Percentiles rank a stretch among this genome's conserved stretches.
phyloP scores from a whole-genome alignment of 2,113 vertebrate genomes.

The Pithys albifrons region DNA sequence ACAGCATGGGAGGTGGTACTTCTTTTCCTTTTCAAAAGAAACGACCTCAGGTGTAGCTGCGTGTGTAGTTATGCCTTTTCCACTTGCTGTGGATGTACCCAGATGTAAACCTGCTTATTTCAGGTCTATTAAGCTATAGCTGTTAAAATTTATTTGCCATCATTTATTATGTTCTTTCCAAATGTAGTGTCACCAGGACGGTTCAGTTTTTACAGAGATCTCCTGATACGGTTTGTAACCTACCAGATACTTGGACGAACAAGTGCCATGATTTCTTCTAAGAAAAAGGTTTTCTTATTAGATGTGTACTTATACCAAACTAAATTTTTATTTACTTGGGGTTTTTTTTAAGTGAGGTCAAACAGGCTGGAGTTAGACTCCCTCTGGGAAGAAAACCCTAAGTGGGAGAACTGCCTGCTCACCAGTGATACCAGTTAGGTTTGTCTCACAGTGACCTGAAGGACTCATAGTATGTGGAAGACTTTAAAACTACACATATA shows the following conservation, averaged over 20 bases:
- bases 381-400: background rate
- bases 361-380: background rate
- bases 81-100: background rate
- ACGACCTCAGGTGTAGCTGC: accelerated
- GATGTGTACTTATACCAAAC: background rate
- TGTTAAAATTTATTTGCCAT: background rate
- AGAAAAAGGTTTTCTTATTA: background rate
- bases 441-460: background rate
- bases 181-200: background rate
- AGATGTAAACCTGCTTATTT: background rate
- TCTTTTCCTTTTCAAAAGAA: background rate
- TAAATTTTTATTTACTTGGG: background rate
- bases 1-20: background rate
- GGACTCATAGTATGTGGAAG: background rate
- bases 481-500: background rate
- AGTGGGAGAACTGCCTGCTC: background rate
- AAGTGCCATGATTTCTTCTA: background rate
- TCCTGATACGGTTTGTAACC: background rate
- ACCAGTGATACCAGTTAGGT: accelerated
- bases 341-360: background rate
- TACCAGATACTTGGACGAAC: background rate
- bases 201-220: conserved; percentile 5
- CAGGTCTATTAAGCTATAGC: background rate
- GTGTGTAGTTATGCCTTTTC: accelerated
- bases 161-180: conserved; percentile 10